A percentile compares a stretch with the other conserved stretches of the same genome.
Conservation (phyloP, 2,888 invertebrate species). For the Chydorus sphaericus region DNA sequence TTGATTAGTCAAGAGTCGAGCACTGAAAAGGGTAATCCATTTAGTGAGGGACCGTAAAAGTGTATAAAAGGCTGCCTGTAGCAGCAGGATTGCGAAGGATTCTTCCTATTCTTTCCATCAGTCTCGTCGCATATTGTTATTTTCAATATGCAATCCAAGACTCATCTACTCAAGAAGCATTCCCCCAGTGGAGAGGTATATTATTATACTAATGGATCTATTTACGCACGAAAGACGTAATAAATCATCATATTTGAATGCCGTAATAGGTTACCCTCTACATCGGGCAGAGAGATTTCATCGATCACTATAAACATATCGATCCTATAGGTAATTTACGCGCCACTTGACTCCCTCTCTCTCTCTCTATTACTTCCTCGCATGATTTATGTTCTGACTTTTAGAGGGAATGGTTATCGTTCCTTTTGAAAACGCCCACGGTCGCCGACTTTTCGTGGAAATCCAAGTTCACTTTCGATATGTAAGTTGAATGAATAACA, state of each 20-base stretch:
- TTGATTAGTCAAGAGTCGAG: no score
- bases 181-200: constrained; percentile 15
- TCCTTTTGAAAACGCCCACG: constrained; percentile 6
- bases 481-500: neutral
- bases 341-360: neutral
- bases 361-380: neutral
- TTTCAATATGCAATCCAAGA: constrained; percentile 5
- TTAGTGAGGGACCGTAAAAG: no score
- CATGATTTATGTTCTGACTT: neutral
- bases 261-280: constrained; percentile 12
- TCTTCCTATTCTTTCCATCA: no score
- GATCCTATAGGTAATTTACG: constrained; percentile 12
- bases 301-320: constrained; percentile 12
- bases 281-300: constrained; percentile 11
- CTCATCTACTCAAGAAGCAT: constrained; percentile 14
- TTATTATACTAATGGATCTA: neutral
- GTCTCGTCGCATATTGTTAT: no score
- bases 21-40: no score
- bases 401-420: constrained; percentile 14
- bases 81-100: no score
- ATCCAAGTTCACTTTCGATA: constrained; percentile 15
- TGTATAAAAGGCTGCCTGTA: no score
- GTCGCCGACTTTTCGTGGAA: constrained; percentile 13
- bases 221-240: neutral
- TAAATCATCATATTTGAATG: neutral